A percentile compares a stretch with the other conserved stretches of the same genome.
Conservation (phyloP, 2,113 vertebrate species). For the Tupaia chinensis region DNA sequence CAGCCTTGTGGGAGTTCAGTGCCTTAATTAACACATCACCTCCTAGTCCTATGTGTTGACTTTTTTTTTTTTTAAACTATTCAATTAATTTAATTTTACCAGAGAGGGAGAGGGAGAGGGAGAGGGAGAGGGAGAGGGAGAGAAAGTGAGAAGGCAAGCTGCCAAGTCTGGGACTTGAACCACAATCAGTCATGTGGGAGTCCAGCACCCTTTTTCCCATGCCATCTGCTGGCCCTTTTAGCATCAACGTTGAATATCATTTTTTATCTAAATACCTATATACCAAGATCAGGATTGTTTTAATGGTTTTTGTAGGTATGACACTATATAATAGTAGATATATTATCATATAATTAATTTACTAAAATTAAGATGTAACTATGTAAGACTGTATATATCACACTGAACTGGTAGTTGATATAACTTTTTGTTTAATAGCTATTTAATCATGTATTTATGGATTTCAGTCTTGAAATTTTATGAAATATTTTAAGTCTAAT, state of each 20-base stretch:
- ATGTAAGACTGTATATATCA: not conserved
- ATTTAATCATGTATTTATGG: not conserved
- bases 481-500: not conserved
- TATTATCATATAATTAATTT: not conserved
- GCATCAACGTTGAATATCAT: not conserved
- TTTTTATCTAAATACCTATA: not conserved
- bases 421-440: not conserved
- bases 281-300: not conserved
- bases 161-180: no score
- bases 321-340: not conserved
- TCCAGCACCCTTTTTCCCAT: no score
- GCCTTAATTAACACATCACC: no score
- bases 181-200: no score
- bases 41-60: no score
- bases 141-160: no score
- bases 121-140: no score
- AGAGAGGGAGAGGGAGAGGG: no score
- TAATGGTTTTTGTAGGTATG: not conserved
- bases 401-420: not conserved
- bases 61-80: no score
- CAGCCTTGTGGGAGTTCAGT: no score
- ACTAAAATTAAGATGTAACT: conserved; percentile 11
- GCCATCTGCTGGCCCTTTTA: not conserved
- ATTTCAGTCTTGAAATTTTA: not conserved
- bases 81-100: no score